phyloP scores from a whole-genome alignment of 1,140 invertebrate species.

The Rhopalosiphum maidis region DNA sequence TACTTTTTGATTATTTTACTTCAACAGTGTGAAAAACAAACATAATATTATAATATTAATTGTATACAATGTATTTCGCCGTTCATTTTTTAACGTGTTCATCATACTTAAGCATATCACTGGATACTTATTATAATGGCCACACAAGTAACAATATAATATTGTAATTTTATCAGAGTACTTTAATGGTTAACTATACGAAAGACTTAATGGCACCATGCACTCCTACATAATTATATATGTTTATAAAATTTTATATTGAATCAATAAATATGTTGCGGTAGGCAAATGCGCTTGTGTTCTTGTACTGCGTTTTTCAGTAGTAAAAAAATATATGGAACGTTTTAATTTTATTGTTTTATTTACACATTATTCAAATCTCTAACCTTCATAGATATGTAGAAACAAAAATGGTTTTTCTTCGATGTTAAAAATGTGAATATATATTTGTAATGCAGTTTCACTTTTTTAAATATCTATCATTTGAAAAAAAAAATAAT shows the following conservation, averaged over 20 bases:
- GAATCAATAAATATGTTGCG: not conserved
- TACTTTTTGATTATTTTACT: not conserved
- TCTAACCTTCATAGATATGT: not conserved
- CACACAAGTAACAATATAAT: not conserved
- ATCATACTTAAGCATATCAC: not conserved
- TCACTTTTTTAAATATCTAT: not conserved
- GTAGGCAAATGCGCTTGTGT: not conserved
- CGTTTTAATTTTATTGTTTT: not conserved
- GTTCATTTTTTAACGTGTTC: not conserved
- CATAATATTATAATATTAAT: not conserved
- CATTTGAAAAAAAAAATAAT: not conserved
- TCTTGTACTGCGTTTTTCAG: not conserved
- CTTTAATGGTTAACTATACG: not conserved
- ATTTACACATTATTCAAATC: not conserved
- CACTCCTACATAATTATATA: not conserved
- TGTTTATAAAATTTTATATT: not conserved
- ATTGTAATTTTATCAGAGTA: not conserved
- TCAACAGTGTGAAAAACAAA: not conserved
- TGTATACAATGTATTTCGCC: not conserved
- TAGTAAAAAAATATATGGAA: not conserved
- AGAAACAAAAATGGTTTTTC: not conserved
- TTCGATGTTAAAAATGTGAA: not conserved
- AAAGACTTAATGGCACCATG: not conserved
- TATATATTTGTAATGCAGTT: not conserved
- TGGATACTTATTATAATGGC: not conserved